A percentile compares a stretch with the other conserved stretches of the same genome.
These are phyloP conservation scores for Zaprionus bogoriensis DNA, from an alignment of 2,888 invertebrate species.

Conservation along the genomic window DNA sequence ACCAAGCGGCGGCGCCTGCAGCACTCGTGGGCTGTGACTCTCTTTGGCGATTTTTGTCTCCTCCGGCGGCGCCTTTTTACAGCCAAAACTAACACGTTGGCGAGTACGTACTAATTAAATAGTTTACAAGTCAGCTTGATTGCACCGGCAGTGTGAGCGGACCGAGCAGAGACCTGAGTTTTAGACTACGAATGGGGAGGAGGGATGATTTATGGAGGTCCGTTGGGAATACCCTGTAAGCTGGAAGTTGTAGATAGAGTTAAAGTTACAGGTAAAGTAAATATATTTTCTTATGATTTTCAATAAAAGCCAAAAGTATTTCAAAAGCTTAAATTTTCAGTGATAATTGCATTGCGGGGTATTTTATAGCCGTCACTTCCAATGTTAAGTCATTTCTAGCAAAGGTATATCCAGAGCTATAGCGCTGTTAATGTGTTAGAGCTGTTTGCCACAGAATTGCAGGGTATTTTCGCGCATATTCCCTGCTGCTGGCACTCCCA, in stretches of 20 bases:
- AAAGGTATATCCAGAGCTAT: too few species aligned
- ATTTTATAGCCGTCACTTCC: too few species aligned
- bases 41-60: constrained; percentile 29
- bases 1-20: constrained; percentile 35
- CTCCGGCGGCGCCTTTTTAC: constrained; percentile 69
- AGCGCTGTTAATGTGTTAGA: too few species aligned
- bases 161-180: constrained; percentile 1
- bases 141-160: constrained; percentile 26
- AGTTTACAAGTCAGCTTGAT: constrained; percentile 73
- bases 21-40: constrained; percentile 62
- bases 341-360: too few species aligned
- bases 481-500: background rate
- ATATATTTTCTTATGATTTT: too few species aligned
- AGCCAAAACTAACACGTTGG: constrained; percentile 69
- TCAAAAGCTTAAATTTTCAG: too few species aligned
- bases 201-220: constrained; percentile 45
- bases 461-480: background rate
- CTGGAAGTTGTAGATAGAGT: background rate
- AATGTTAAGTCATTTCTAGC: too few species aligned
- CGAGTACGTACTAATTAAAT: constrained; percentile 74
- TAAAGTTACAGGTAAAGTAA: background rate
- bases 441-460: too few species aligned
- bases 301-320: too few species aligned
- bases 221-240: background rate
- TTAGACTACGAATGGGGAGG: too few species aligned